These are phyloP conservation scores for Drosophila ohnishii DNA, from an alignment of 1,140 invertebrate species.

Conservation along the genomic window DNA sequence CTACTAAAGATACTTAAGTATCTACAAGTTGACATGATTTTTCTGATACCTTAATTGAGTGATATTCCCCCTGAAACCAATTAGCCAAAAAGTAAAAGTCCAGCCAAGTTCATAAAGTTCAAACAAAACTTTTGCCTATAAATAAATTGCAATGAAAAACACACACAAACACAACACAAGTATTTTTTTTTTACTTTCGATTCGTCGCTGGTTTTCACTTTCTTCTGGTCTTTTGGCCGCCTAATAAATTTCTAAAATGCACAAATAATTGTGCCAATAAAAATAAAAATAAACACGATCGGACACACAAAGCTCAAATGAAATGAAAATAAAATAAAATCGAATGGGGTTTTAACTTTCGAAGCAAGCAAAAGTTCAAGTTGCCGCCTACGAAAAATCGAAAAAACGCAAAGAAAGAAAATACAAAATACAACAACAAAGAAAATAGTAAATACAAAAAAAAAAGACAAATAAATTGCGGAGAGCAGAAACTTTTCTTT, in stretches of 20 bases:
- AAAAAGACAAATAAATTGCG: constrained; percentile 55
- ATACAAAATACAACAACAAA: constrained; percentile 17
- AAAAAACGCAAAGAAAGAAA: constrained; percentile 42
- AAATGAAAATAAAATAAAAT: constrained; percentile 37
- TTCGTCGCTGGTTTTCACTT: constrained; percentile 63
- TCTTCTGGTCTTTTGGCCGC: constrained; percentile 71
- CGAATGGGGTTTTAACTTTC: constrained; percentile 62
- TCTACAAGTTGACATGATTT: not conserved
- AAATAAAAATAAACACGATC: constrained; percentile 76
- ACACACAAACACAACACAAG: constrained; percentile 16
- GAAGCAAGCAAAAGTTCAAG: constrained; percentile 70
- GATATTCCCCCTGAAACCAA: constrained; percentile 2
- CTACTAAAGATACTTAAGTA: not conserved
- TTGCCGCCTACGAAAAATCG: constrained; percentile 67
- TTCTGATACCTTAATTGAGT: not conserved
- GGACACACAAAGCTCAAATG: constrained; percentile 23
- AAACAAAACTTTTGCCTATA: constrained; percentile 14
- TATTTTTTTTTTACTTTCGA: constrained; percentile 60
- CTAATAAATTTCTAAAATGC: constrained; percentile 80
- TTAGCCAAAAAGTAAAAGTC: constrained; percentile 43
- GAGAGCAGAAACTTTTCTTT: constrained; percentile 77
- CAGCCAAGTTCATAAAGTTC: constrained; percentile 9
- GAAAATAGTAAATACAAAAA: not conserved
- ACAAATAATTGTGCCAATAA: constrained; percentile 82
- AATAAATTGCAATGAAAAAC: constrained; percentile 32